Evolutionary conservation across 2,113 vertebrate species (phyloP).

Genomic region (Triplophysa siluroides): DNA sequence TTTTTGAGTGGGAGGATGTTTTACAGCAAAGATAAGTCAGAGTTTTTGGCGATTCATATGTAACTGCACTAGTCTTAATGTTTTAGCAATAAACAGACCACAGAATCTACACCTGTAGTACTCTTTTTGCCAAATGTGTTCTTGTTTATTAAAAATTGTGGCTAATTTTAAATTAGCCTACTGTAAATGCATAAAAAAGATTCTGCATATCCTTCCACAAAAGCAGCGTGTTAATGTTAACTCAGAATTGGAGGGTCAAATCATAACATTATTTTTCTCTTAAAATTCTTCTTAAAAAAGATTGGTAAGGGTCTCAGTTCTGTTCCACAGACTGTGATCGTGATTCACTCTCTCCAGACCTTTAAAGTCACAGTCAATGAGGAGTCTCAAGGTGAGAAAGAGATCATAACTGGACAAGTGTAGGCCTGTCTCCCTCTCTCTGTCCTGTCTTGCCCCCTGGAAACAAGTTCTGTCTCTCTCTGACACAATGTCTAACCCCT

Average conservation of each 20-base stretch:
- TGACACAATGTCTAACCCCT: conserved; percentile 60
- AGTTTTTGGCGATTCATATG: no score
- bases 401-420: conserved; percentile 68
- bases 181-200: no score
- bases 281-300: not conserved
- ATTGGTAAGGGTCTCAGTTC: conserved; percentile 5
- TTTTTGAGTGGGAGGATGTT: not conserved
- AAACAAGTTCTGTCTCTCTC: conserved; percentile 19
- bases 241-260: not conserved
- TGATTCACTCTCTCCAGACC: conserved; percentile 54
- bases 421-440: conserved; percentile 36
- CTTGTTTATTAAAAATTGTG: no score
- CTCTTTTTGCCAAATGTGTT: no score
- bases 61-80: no score
- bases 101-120: no score
- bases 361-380: conserved; percentile 56
- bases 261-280: not conserved
- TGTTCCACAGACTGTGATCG: conserved; percentile 17
- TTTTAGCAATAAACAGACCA: no score
- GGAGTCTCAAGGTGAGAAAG: conserved; percentile 75
- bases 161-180: no score
- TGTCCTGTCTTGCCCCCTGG: conserved; percentile 53
- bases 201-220: no score
- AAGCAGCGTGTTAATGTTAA: no score
- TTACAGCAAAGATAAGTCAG: not conserved